phyloP scores from a whole-genome alignment of 1,140 invertebrate species.

The Drosophila subobscura region DNA sequence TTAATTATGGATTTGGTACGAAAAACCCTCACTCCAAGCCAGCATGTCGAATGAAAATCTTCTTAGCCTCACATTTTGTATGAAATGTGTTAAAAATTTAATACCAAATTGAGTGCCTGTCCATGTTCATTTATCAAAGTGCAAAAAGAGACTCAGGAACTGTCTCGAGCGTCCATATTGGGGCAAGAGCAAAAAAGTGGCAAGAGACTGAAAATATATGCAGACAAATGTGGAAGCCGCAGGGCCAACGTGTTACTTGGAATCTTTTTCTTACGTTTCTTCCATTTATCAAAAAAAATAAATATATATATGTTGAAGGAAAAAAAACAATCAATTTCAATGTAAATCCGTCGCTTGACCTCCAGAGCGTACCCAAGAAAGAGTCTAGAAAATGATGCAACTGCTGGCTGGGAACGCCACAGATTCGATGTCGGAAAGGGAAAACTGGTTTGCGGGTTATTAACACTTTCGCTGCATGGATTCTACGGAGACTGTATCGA shows the following conservation, averaged over 20 bases:
- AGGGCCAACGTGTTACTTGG: conserved; percentile 62
- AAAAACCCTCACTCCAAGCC: background rate
- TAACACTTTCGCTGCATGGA: conserved; percentile 75
- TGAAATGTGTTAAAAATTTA: conserved; percentile 34
- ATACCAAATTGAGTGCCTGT: conserved; percentile 41
- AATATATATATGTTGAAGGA: conserved; percentile 34
- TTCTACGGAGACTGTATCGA: conserved; percentile 43
- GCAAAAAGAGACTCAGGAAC: conserved; percentile 44
- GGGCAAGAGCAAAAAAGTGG: conserved; percentile 24
- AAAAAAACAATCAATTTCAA: conserved; percentile 62
- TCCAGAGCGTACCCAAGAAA: conserved; percentile 64
- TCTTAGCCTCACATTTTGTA: conserved; percentile 12
- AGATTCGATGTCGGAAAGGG: background rate
- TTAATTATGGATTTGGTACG: conserved; percentile 28
- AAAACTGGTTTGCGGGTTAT: conserved; percentile 71
- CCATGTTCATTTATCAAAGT: conserved; percentile 46
- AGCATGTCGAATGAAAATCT: conserved; percentile 1
- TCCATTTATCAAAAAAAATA: conserved; percentile 44
- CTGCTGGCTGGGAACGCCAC: conserved; percentile 29
- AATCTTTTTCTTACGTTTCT: conserved; percentile 34
- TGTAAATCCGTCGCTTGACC: conserved; percentile 75
- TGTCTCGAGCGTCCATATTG: conserved; percentile 22
- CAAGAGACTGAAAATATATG: conserved; percentile 42
- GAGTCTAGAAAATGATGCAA: conserved; percentile 77
- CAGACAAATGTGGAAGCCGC: conserved; percentile 61